These are phyloP conservation scores for Drosophila tanythrix DNA, from an alignment of 2,888 invertebrate species.

Conservation along the genomic window DNA sequence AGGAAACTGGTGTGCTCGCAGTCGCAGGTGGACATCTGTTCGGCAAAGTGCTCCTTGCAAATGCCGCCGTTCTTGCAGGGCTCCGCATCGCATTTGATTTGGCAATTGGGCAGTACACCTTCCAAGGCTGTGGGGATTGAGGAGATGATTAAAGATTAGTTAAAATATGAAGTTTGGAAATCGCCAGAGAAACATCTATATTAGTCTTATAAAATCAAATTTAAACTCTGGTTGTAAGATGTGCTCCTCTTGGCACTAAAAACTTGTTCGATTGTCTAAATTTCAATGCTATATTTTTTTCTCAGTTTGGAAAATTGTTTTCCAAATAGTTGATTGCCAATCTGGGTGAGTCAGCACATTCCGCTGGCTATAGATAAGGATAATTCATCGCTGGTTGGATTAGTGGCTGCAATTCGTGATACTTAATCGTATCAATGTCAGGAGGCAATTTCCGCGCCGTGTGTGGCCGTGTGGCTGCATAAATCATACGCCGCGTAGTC, in stretches of 20 bases:
- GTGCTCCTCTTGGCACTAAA: not conserved
- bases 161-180: not conserved
- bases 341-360: not conserved
- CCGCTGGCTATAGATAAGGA: not conserved
- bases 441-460: slow-evolving; percentile 68
- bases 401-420: slow-evolving; percentile 28
- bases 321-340: not conserved
- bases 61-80: slow-evolving; percentile 95
- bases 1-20: slow-evolving; percentile 96
- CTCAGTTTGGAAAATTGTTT: not conserved
- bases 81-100: slow-evolving; percentile 94
- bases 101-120: slow-evolving; percentile 92
- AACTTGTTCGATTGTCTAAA: not conserved
- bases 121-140: slow-evolving; percentile 85
- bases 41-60: slow-evolving; percentile 94
- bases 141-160: not conserved
- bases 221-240: not conserved
- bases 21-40: slow-evolving; percentile 93
- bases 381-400: slow-evolving; percentile 14
- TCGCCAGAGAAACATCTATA: too few species aligned
- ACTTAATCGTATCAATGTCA: slow-evolving; percentile 69
- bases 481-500: slow-evolving; percentile 56
- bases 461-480: slow-evolving; percentile 55
- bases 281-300: not conserved
- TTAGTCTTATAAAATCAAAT: too few species aligned